phyloP scores from a whole-genome alignment of 2,797 vertebrate species.

The Denticeps clupeoides region DNA sequence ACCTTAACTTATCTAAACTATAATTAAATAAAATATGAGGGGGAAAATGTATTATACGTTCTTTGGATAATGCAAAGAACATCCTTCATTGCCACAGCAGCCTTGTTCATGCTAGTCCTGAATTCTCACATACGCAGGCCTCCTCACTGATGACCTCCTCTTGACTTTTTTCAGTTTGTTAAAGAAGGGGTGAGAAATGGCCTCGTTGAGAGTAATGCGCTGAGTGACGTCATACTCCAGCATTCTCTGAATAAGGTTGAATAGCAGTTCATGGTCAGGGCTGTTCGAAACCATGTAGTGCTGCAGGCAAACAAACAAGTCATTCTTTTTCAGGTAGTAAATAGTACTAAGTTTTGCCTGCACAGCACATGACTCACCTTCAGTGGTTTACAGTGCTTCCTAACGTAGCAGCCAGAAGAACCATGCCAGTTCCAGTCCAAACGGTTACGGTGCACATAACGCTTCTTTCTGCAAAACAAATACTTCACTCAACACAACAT shows the following conservation, averaged over 20 bases:
- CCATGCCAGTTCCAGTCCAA: conserved; percentile 67
- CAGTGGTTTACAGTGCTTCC: conserved; percentile 63
- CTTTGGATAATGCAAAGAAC: no score
- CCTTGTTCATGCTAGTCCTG: no score
- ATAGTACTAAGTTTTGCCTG: no score
- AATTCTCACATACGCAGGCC: no score
- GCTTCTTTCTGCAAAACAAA: conserved; percentile 55
- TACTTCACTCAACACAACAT: conserved; percentile 32
- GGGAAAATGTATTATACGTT: no score
- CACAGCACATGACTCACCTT: conserved; percentile 52
- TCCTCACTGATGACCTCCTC: no score
- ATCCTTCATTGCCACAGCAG: no score
- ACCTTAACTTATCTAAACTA: no score
- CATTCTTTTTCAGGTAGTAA: no score
- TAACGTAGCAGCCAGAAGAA: conserved; percentile 52
- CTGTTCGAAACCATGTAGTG: conserved; percentile 68
- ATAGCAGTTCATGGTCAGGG: conserved; percentile 65
- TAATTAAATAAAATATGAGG: no score
- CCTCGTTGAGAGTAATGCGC: conserved; percentile 68
- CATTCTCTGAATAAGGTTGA: conserved; percentile 76
- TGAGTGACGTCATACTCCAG: conserved; percentile 71
- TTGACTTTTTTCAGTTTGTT: conserved; percentile 36
- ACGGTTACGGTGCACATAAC: conserved; percentile 54
- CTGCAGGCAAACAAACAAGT: no score
- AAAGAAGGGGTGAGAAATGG: conserved; percentile 72